Evolutionary conservation across 2,113 vertebrate species (phyloP).

Genomic region (Archilochus colubris): DNA sequence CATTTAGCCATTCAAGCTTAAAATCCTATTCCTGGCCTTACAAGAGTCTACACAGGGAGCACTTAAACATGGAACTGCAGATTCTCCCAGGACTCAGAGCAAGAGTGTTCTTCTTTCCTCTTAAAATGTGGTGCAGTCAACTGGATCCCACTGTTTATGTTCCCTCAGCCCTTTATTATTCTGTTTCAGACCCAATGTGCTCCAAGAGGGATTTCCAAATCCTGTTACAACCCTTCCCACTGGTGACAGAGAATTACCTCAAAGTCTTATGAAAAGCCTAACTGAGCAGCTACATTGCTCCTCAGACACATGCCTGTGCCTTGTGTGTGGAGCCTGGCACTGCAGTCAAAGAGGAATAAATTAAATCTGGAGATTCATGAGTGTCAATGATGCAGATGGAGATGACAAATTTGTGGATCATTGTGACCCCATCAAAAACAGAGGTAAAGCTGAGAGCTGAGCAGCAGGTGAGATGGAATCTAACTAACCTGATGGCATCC

Average conservation of each 20-base stretch:
- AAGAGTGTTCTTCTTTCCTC: neutral
- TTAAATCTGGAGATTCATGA: neutral
- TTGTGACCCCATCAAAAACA: neutral
- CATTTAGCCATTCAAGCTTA: neutral
- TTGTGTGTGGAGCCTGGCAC: neutral
- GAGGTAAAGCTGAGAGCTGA: neutral
- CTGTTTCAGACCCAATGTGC: neutral
- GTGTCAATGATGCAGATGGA: neutral
- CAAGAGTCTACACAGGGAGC: neutral
- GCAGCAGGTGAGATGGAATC: neutral
- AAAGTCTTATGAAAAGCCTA: neutral
- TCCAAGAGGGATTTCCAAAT: neutral
- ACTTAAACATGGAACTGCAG: neutral
- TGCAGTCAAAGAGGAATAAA: neutral
- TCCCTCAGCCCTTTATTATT: neutral
- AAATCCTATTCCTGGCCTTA: neutral
- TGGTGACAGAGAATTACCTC: neutral
- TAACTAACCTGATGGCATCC: neutral
- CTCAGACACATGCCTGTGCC: accelerated
- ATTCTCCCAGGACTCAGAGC: neutral
- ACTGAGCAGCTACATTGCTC: neutral
- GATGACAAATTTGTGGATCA: accelerated
- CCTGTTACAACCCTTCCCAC: neutral
- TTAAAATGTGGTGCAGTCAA: neutral
- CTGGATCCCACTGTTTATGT: neutral